Base-by-base conservation (phyloP, 2,113 vertebrate species). In the Microtus oregoni region DNA sequence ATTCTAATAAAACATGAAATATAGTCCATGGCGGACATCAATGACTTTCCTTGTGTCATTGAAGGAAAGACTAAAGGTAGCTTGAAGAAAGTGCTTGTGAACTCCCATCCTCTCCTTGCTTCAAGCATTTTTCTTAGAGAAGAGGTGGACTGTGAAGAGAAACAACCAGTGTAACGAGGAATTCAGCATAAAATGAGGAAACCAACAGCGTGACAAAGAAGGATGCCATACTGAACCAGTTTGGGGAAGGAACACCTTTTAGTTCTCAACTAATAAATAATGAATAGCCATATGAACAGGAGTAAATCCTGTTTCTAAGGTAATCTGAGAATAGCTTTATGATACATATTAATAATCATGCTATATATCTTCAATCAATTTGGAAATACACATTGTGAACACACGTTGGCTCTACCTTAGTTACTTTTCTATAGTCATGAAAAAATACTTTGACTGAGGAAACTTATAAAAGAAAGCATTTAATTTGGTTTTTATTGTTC, bases 111-210 rank as follows among this genome's bases (percentile, higher is more conserved):
- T 44, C 38, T 61, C 81, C 58, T 14, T 24, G 28, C 19, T 55
- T 9, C 32, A 32, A 41, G 5, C 1, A 14, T 0, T 13, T 2
- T 82, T 5, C 52, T 63, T 10, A 41, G 3, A 88, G 28, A 41
- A 5, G 1, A 1, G 6, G 38, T 4, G 5, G 17, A 2, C 5
- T 2, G 17, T 24, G 5, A 30, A 63, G 9, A 78, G 73, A 30
- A 89, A 8, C 38, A 26, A 52, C 15, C 0, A 32, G 22, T 58
- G 9, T 22, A 38, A 68, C 41, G 26, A 85, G 3, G 30, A 44
- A 50, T n/a, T 13, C 85, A 65, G 24, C 11, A 38, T 20, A 20
- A 52, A 52, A 70, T 32, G 88, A 61, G n/a, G 26, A 94, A 68
- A 79, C 1, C 8, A 94, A 61, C 2, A 44, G n/a, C 8, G 82